Base-by-base conservation (phyloP, 2,797 vertebrate genomes). In the Decapterus maruadsi region DNA sequence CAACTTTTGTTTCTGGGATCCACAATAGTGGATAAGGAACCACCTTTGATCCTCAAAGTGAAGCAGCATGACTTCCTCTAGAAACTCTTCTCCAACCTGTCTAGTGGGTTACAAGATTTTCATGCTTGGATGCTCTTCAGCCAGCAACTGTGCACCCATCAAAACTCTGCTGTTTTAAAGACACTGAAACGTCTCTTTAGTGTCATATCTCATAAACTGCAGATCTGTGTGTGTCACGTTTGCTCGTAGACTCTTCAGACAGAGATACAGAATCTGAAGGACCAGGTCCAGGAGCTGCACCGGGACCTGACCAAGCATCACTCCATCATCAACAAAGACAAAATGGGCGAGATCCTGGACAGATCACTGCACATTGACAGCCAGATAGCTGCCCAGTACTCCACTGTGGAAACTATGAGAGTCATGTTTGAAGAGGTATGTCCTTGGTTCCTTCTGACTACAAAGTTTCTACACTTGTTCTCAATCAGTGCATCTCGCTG, bases 271-370 rank as follows among this genome's bases (percentile, higher is more conserved):
- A 94, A 80, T 73, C 90, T 99, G 89, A 98, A 99, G 92, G 97
- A 99, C 80, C 97, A 97, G 93, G 96, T 98, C 29, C 98, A 98
- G 93, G 96, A 97, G 87, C 85, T 98, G 87, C 97, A 98, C 87
- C 92, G 96, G 0, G 97, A 99, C 86, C 96, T 99, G 87, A 99
- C 98, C 83, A 98, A 96, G 87, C 98, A 98, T 87, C 98, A 98
- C 90, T 96, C 97, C 0, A 95, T 99, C 87, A 96, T 99, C 93
- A 97, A 96, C 94, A 96, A 95, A 0, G 96, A 96, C 75, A 95
- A 94, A 72, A 97, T 97, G 95, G 95, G 94, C 0, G 95, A 97
- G 80, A 95, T 98, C 89, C 87, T 98, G 89, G 96, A 95, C 88
- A 94, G 95, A 54, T 97, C 97, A 7, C 92, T 96, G 81, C 94